Conservation (phyloP, 1,140 invertebrate species). For the Trichonephila clavata region DNA sequence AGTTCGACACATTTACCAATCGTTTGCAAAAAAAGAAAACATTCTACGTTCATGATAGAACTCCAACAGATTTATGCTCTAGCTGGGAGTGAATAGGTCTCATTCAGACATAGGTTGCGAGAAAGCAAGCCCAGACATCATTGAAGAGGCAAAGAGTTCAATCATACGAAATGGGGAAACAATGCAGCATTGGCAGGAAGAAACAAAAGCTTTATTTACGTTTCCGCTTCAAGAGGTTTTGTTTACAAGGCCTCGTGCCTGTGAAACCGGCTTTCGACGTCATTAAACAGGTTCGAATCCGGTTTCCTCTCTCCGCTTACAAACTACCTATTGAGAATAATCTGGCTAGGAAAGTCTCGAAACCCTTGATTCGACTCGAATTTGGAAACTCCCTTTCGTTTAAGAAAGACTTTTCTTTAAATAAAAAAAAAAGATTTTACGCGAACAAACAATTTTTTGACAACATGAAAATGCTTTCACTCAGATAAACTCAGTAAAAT, state of each 20-base stretch:
- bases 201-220: conserved; percentile 76
- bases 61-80: background rate
- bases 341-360: conserved; percentile 39
- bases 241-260: conserved; percentile 73
- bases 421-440: background rate
- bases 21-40: too few relatives aligned
- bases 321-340: conserved; percentile 28
- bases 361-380: background rate
- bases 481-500: too few relatives aligned
- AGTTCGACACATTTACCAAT: too few relatives aligned
- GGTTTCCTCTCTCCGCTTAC: conserved; percentile 51
- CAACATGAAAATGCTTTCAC: too few relatives aligned
- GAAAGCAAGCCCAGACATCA: conserved; percentile 9
- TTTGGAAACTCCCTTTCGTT: conserved; percentile 12
- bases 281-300: conserved; percentile 74
- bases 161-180: conserved; percentile 47
- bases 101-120: background rate
- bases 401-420: background rate
- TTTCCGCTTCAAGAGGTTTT: conserved; percentile 73
- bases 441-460: too few relatives aligned
- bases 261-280: conserved; percentile 69
- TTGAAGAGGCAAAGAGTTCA: background rate
- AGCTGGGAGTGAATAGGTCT: background rate
- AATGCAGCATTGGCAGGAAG: conserved; percentile 50
- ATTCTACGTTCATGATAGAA: background rate